Evolutionary conservation across 2,797 vertebrate genomes (phyloP).

Genomic region (Anomalospiza imberbis): DNA sequence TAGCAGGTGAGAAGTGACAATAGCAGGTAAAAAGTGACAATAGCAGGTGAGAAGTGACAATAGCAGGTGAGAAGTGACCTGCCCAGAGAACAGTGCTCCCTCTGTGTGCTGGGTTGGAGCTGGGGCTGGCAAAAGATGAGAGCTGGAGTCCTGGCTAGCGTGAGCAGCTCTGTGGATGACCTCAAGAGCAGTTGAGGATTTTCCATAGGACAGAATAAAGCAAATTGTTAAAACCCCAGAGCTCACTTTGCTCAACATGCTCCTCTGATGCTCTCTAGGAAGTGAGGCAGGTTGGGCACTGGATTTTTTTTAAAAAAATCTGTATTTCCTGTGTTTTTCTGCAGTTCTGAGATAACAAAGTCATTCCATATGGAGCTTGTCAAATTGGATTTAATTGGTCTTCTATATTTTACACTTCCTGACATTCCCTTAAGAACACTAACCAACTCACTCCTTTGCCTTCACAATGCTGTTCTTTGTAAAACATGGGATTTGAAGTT

Average conservation of each 20-base stretch:
- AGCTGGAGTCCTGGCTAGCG: neutral
- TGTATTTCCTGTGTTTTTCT: neutral
- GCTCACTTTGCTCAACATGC: neutral
- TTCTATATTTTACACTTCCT: neutral
- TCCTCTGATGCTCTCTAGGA: neutral
- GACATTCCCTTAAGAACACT: neutral
- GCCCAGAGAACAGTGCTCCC: rapidly evolving
- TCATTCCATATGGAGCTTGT: neutral
- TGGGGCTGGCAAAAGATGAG: neutral
- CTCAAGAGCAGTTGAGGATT: neutral
- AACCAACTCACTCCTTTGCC: neutral
- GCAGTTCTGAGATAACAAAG: neutral
- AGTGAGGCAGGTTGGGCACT: neutral
- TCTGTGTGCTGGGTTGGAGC: neutral
- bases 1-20: neutral
- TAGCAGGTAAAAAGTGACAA: neutral
- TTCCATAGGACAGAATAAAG: neutral
- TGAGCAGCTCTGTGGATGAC: rapidly evolving
- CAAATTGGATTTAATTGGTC: neutral
- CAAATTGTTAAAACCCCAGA: neutral
- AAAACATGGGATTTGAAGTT: neutral
- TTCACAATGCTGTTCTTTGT: neutral
- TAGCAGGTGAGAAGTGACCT: constrained; percentile 81
- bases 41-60: constrained; percentile 68
- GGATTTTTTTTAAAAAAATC: neutral